phyloP scores from a whole-genome alignment of 2,888 invertebrate species.

The Cantharis rustica region DNA sequence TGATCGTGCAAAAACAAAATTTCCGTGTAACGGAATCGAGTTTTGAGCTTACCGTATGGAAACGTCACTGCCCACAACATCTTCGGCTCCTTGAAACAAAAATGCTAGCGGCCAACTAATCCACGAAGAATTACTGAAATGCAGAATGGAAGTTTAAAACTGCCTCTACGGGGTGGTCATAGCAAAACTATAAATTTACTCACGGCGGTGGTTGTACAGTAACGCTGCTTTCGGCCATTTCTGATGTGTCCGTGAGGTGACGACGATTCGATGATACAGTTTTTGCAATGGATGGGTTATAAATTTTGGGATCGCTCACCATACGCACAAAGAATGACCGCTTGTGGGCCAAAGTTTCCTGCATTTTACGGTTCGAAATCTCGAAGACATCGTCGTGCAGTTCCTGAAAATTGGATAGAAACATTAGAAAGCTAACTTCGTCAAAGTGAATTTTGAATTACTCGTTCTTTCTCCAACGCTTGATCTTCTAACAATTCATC shows the following conservation, averaged over 20 bases:
- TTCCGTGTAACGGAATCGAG: background rate
- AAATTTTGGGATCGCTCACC: constrained; percentile 97
- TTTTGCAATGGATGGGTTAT: constrained; percentile 88
- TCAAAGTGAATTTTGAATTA: constrained; percentile 45
- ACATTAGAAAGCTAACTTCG: background rate
- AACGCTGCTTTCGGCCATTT: constrained; percentile 54
- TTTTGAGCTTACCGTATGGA: constrained; percentile 70
- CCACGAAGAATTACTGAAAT: constrained; percentile 77
- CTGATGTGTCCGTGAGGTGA: constrained; percentile 60
- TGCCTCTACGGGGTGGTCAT: background rate
- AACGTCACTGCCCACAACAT: constrained; percentile 69
- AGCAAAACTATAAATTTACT: constrained; percentile 36
- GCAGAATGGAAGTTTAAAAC: background rate
- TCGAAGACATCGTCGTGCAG: constrained; percentile 75
- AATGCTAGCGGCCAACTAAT: constrained; percentile 92
- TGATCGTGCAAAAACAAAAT: background rate
- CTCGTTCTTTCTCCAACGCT: constrained; percentile 64
- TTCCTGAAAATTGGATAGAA: constrained; percentile 51
- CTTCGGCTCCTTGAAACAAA: constrained; percentile 79
- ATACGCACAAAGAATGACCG: constrained; percentile 96
- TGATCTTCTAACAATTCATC: constrained; percentile 76
- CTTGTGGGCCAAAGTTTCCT: constrained; percentile 85
- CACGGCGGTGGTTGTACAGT: constrained; percentile 56
- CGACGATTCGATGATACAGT: constrained; percentile 67
- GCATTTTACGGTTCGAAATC: constrained; percentile 73